Conservation (phyloP, 2,797 vertebrate species). For the Tauraco hartlaubi region DNA sequence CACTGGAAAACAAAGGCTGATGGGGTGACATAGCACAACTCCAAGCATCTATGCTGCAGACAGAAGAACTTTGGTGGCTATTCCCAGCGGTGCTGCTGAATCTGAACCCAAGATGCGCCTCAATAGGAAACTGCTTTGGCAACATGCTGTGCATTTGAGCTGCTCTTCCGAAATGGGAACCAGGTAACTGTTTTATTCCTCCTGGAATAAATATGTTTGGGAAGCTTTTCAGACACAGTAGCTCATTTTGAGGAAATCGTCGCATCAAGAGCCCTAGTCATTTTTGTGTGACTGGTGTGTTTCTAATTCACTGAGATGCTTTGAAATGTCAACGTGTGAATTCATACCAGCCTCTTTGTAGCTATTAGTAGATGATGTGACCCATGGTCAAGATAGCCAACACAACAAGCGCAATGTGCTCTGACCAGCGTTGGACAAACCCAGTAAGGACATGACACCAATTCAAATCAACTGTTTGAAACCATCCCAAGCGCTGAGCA, state of each 20-base stretch:
- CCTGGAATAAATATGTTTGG: not conserved
- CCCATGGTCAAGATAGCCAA: not conserved
- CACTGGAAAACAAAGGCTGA: not conserved
- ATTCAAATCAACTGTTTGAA: not conserved
- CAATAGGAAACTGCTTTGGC: not conserved
- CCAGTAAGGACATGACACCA: not conserved
- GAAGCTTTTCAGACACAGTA: not conserved
- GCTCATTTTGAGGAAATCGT: not conserved
- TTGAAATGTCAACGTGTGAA: not conserved
- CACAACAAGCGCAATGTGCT: not conserved
- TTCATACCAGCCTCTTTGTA: not conserved
- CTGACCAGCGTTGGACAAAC: not conserved
- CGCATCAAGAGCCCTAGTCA: rapidly evolving
- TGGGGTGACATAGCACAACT: not conserved
- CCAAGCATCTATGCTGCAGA: not conserved
- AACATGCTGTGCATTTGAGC: not conserved
- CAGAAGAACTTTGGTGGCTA: not conserved
- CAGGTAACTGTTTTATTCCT: not conserved
- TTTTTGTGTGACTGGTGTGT: not conserved
- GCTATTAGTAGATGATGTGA: not conserved
- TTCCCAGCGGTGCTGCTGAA: not conserved
- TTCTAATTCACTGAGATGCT: not conserved
- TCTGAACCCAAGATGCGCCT: not conserved
- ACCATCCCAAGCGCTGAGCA: not conserved
- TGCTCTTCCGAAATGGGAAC: not conserved